phyloP scores from a whole-genome alignment of 1,140 invertebrate genomes.

The Helicoverpa armigera region DNA sequence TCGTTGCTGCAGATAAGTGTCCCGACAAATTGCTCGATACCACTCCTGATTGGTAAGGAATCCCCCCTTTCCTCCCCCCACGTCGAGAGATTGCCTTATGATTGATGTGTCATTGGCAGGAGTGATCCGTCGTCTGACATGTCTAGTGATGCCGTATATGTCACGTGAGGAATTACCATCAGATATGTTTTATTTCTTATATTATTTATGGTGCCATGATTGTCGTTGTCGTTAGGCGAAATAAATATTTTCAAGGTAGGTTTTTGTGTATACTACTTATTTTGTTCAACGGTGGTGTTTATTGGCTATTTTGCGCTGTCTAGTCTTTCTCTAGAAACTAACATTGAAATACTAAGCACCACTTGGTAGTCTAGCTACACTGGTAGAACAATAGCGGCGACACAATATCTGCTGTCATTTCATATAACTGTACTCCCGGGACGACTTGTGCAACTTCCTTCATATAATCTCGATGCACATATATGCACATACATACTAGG shows the following conservation, averaged over 20 bases:
- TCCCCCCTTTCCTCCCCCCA: not conserved
- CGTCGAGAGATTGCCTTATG: not conserved
- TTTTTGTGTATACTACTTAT: too few relatives aligned
- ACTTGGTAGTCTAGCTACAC: not conserved
- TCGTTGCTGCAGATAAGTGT: constrained; percentile 43
- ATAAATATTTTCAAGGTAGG: too few relatives aligned
- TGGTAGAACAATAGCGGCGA: not conserved
- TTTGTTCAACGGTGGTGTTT: too few relatives aligned
- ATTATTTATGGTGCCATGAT: too few relatives aligned
- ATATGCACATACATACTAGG: not conserved
- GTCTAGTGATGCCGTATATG: not conserved
- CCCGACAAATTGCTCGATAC: constrained; percentile 41
- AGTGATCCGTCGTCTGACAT: constrained; percentile 1
- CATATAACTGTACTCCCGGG: not conserved
- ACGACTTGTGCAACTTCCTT: not conserved
- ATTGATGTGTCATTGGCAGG: constrained; percentile 13
- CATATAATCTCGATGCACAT: constrained; percentile 22
- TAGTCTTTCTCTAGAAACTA: not conserved
- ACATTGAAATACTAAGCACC: not conserved
- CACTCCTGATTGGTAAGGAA: not conserved
- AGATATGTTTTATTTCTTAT: too few relatives aligned
- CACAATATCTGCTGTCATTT: constrained; percentile 5
- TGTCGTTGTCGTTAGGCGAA: too few relatives aligned
- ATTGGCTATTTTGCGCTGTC: not conserved
- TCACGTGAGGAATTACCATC: not conserved